These are phyloP conservation scores for Drosophila leonis DNA, from an alignment of 2,888 invertebrate species.

Conservation along the genomic window DNA sequence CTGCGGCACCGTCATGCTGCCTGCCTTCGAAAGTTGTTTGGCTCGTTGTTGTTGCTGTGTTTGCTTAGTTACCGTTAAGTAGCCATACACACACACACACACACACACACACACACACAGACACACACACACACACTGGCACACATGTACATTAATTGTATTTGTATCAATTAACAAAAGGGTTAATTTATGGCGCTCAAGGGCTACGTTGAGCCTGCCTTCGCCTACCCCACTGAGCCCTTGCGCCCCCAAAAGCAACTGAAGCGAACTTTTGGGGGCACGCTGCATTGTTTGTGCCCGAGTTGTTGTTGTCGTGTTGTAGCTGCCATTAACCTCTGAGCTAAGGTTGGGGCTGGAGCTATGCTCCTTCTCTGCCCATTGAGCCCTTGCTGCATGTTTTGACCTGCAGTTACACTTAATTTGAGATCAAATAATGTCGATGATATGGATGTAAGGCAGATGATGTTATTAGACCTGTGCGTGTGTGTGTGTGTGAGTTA, in stretches of 20 bases:
- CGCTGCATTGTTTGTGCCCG: conserved; percentile 67
- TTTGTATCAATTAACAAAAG: conserved; percentile 86
- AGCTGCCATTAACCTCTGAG: conserved; percentile 66
- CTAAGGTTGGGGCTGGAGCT: not conserved
- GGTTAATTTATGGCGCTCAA: conserved; percentile 84
- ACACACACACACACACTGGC: conserved; percentile 33
- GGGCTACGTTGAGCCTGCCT: conserved; percentile 46
- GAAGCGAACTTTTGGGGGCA: conserved; percentile 25
- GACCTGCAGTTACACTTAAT: conserved; percentile 79
- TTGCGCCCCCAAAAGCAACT: not conserved
- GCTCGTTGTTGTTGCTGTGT: conserved; percentile 53
- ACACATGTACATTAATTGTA: conserved; percentile 74
- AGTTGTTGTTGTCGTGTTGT: conserved; percentile 35
- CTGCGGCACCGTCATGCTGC: conserved; percentile 46
- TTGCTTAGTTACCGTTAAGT: conserved; percentile 81
- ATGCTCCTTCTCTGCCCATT: conserved; percentile 4
- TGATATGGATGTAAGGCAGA: conserved; percentile 18
- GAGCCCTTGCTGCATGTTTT: conserved; percentile 53
- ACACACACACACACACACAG: conserved; percentile 42
- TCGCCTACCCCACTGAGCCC: not conserved
- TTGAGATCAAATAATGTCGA: conserved; percentile 24
- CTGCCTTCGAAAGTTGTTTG: conserved; percentile 36
- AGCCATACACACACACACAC: conserved; percentile 47
- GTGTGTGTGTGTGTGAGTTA: conserved; percentile 34
- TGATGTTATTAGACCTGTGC: conserved; percentile 10